A percentile compares a stretch with the other conserved stretches of the same genome.
phyloP scores from a whole-genome alignment of 2,888 invertebrate genomes.

The Gnatocerus cornutus region DNA sequence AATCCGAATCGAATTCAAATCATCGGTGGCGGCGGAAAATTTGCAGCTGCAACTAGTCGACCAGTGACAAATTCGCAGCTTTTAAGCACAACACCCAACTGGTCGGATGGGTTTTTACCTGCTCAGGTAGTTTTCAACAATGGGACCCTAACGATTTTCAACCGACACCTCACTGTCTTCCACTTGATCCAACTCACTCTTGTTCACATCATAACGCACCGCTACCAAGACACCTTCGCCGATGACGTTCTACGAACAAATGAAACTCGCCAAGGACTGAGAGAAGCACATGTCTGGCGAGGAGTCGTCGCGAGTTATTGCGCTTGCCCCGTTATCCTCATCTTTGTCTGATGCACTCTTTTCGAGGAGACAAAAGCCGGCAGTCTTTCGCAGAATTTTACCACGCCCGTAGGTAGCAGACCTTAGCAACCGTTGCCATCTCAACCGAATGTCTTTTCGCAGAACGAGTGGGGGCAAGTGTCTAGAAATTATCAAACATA shows the following conservation, averaged over 20 bases:
- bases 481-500: constrained; percentile 45
- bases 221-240: constrained; percentile 16
- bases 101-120: constrained; percentile 55
- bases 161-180: constrained; percentile 21
- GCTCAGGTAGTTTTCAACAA: constrained; percentile 54
- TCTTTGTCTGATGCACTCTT: constrained; percentile 44
- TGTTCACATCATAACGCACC: constrained; percentile 3
- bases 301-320: constrained; percentile 6
- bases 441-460: constrained; percentile 59
- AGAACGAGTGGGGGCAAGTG: constrained; percentile 38
- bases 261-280: constrained; percentile 45
- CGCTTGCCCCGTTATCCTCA: constrained; percentile 12
- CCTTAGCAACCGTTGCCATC: constrained; percentile 66
- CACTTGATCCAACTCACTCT: constrained; percentile 6
- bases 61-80: constrained; percentile 42
- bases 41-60: constrained; percentile 53
- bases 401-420: constrained; percentile 59
- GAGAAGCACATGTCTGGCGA: constrained; percentile 49
- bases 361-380: constrained; percentile 46
- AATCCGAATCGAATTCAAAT: constrained; percentile 23
- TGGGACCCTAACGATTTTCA: constrained; percentile 55
- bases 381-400: constrained; percentile 43
- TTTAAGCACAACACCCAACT: constrained; percentile 19
- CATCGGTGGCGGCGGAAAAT: constrained; percentile 38
- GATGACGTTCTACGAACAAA: constrained; percentile 34